Evolutionary conservation across 2,797 vertebrate species (phyloP).

Genomic region (Remorina albescens): DNA sequence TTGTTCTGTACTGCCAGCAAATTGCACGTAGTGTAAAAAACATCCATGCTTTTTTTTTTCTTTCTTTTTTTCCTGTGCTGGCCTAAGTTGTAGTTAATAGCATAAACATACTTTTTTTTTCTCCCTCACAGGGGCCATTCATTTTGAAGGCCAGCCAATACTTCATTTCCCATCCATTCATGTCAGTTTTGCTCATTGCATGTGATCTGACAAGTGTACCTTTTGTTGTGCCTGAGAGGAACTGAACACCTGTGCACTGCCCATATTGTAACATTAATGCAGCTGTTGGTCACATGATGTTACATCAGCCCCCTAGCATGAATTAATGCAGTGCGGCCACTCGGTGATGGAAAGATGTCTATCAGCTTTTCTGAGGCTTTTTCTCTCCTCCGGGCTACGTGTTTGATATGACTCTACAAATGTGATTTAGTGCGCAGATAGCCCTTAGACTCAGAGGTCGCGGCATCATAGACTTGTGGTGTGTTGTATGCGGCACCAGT

Average conservation of each 20-base stretch:
- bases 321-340: slow-evolving; percentile 57
- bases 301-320: slow-evolving; percentile 43
- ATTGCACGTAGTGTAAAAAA: not conserved
- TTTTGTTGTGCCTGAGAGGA: slow-evolving; percentile 36
- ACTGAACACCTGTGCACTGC: slow-evolving; percentile 36
- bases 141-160: not conserved
- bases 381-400: slow-evolving; percentile 58
- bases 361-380: slow-evolving; percentile 63
- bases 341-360: slow-evolving; percentile 61
- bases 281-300: slow-evolving; percentile 48
- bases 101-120: slow-evolving; percentile 3
- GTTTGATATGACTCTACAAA: slow-evolving; percentile 76
- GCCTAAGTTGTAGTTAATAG: not conserved
- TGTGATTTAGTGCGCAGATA: slow-evolving; percentile 76
- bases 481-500: slow-evolving; percentile 41
- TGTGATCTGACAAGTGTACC: slow-evolving; percentile 65
- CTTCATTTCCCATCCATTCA: slow-evolving; percentile 4
- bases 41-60: slow-evolving; percentile 3
- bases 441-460: slow-evolving; percentile 63
- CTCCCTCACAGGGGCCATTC: not conserved
- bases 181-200: slow-evolving; percentile 42
- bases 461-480: slow-evolving; percentile 46
- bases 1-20: slow-evolving; percentile 16
- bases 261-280: slow-evolving; percentile 42
- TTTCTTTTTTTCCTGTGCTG: not conserved